Evolutionary conservation across 2,888 invertebrate genomes (phyloP), one percentile per base, ranked within the genome.

Genomic region (Dusona sp.): DNA sequence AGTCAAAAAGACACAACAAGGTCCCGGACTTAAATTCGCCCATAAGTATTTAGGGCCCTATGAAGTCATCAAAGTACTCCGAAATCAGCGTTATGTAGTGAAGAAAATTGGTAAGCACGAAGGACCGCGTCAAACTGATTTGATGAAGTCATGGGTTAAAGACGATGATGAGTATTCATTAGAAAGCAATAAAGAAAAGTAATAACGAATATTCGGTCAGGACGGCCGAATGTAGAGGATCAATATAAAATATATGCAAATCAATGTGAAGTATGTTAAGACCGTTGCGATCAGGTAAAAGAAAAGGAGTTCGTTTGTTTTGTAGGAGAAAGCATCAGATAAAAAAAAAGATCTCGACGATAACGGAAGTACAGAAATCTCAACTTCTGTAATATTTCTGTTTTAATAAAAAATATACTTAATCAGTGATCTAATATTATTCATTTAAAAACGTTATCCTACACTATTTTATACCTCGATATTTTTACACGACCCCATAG

Each of bases 171-270:
- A 51, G 11, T 2, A 51, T n/a, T n/a, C 51, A n/a, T 51, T 51
- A 61, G 11, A 61, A 61, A 25, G n/a, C 22, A 11, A 61, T 25
- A 3, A 22, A 11, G 25, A 4, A 61, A 3, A 61, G n/a, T 61
- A n/a, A 25, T n/a, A 25, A 61, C 61, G 61, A 61, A 61, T n/a
- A 22, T 11, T 25, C 61, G 22, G 61, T 61, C 61, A 61, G 61
- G 61, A 61, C 61, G 25, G 61, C 61, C 61, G 61, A 61, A 25
- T 61, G 51, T n/a, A n/a, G n/a, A n/a, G n/a, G n/a, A n/a, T n/a
- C n/a, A n/a, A n/a, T n/a, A n/a, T n/a, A n/a, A n/a, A n/a, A n/a
- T n/a, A n/a, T n/a, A n/a, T n/a, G n/a, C n/a, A n/a, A n/a, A n/a
- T n/a, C n/a, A n/a, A n/a, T n/a, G n/a, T n/a, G n/a, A n/a, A n/a